These are phyloP conservation scores for Grapholita molesta DNA, from an alignment of 1,140 invertebrate genomes.

Conservation along the genomic window DNA sequence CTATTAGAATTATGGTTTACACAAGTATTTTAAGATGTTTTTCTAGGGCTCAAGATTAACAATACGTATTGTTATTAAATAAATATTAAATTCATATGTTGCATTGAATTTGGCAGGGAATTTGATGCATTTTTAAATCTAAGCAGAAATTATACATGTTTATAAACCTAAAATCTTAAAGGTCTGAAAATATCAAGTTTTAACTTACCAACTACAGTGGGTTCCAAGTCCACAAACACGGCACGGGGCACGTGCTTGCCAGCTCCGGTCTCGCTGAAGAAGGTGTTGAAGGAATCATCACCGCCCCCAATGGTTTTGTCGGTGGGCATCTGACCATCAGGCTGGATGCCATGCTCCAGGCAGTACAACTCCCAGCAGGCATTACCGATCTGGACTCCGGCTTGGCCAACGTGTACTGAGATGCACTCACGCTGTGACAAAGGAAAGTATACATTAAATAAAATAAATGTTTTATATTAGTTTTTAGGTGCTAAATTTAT, in stretches of 20 bases:
- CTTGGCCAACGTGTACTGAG: constrained; percentile 87
- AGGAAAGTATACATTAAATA: constrained; percentile 19
- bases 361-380: constrained; percentile 90
- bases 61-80: no score
- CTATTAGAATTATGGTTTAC: no score
- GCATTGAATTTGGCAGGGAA: no score
- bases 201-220: constrained; percentile 89
- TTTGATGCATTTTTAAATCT: no score
- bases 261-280: constrained; percentile 93
- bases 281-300: constrained; percentile 93
- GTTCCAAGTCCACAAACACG: constrained; percentile 93
- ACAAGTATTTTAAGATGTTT: no score
- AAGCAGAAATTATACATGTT: no score
- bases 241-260: constrained; percentile 93
- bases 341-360: constrained; percentile 91
- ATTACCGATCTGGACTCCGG: constrained; percentile 89
- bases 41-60: no score
- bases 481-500: no score
- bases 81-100: no score
- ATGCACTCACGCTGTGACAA: constrained; percentile 80
- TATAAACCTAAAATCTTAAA: no score
- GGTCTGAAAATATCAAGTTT: background rate
- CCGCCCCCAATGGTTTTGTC: constrained; percentile 83
- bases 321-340: constrained; percentile 83
- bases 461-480: no score